Evolutionary conservation across 2,113 vertebrate genomes (phyloP).

Genomic region (Desmodus rotundus): DNA sequence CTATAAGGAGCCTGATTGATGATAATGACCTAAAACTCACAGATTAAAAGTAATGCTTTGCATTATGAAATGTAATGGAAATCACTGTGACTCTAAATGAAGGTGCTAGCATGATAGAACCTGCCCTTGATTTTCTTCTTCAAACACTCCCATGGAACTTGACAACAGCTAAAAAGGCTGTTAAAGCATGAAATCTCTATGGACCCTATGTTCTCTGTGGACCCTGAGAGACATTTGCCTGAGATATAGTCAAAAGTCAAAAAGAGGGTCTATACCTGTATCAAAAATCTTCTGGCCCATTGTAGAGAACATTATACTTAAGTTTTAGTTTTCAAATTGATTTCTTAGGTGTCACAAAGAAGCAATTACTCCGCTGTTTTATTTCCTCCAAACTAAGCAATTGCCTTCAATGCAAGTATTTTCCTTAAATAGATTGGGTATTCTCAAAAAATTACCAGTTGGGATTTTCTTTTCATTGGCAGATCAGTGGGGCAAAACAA

Average conservation of each 20-base stretch:
- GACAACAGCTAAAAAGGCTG: background rate
- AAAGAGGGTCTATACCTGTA: background rate
- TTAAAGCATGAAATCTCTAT: background rate
- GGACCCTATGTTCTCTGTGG: background rate
- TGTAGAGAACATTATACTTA: background rate
- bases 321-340: background rate
- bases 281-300: background rate
- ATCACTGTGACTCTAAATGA: background rate
- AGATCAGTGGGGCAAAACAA: background rate
- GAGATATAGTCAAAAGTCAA: background rate
- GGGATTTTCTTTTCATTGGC: background rate
- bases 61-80: constrained; percentile 41
- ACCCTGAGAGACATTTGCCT: background rate
- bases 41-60: constrained; percentile 26
- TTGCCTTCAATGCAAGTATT: background rate
- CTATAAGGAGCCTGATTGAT: background rate
- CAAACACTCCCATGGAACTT: background rate
- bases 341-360: background rate
- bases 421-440: background rate
- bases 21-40: background rate
- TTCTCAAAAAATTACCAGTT: background rate
- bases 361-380: background rate
- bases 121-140: constrained; percentile 3
- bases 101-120: background rate
- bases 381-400: background rate